phyloP scores from a whole-genome alignment of 2,113 vertebrate genomes.

The Xenus cinereus region DNA sequence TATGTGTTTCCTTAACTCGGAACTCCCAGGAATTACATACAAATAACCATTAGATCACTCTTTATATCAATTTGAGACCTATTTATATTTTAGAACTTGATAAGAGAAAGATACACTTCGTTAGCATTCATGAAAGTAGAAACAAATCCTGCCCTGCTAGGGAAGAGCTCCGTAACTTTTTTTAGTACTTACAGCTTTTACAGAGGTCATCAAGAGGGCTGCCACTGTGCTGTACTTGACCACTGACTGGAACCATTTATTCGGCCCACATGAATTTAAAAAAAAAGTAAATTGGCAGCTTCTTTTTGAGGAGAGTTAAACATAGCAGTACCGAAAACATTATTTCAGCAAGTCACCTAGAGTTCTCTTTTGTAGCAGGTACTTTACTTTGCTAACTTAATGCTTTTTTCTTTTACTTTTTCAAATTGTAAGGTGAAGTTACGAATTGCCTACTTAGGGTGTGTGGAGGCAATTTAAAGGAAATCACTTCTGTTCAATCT shows the following conservation, averaged over 20 bases:
- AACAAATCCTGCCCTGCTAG: background rate
- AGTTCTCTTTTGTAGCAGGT: background rate
- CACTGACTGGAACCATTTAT: background rate
- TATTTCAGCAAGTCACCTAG: background rate
- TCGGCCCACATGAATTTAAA: background rate
- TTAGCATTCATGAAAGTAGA: background rate
- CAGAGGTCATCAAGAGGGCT: background rate
- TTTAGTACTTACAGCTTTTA: background rate
- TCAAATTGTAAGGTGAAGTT: background rate
- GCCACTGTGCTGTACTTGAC: background rate
- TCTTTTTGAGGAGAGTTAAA: background rate
- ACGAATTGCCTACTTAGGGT: background rate
- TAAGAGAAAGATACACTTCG: background rate
- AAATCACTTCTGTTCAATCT: background rate
- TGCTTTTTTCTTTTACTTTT: background rate
- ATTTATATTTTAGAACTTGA: background rate
- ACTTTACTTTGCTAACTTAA: background rate
- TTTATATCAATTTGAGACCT: background rate
- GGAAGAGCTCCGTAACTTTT: background rate
- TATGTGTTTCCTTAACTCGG: background rate
- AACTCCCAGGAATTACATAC: background rate
- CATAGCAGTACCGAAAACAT: background rate
- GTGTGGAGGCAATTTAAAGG: background rate
- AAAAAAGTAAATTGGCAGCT: background rate
- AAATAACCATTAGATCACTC: background rate